Evolutionary conservation across 2,797 vertebrate genomes (phyloP), one percentile per base, ranked within the genome.

Genomic region (Potorous gilbertii): DNA sequence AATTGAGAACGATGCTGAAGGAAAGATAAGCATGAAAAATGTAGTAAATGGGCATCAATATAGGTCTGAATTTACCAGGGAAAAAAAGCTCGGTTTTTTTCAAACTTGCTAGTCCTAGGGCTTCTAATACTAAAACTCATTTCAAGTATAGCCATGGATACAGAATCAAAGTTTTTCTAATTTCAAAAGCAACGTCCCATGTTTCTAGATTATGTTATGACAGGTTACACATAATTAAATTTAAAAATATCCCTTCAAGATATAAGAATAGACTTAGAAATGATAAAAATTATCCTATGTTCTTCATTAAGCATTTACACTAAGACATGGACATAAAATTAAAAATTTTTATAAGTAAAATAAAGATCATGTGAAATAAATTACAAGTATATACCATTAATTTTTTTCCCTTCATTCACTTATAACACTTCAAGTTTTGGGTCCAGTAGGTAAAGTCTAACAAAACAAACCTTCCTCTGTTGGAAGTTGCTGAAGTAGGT

Each of bases 311-410:
- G 40, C 21, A 46, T 87, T 50, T 46, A 87, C 21, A 87, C 11
- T 87, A 50, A 87, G 40, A 11, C 9, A 24, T 87, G 40, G 34
- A 27, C 91, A 93, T 52, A 90, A 55, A 95, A 96, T 57, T 90
- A 94, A 94, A 96, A 95, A 95, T 96, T 94, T 93, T 92, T 74
- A 92, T 46, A 62, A 57, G 54, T 56, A 96, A 95, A 92, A 90
- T 28, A 1, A 24, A 95, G 92, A 40, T 52, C 57, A 93, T 92
- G 55, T 46, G 95, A 81, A 8, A 94, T 93, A 87, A 94, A 94
- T 54, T 90, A 0, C 62, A 94, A 92, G 1, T 87, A 54, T 93
- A 27, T 57, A 96, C 31, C 94, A 95, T 28, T 95, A 57, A 95
- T 93, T 92, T 34, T 10, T 55, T 95, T 95, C 54, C 93, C 34